Evolutionary conservation across 2,113 vertebrate species (phyloP).

Genomic region (Halichoeres trimaculatus): DNA sequence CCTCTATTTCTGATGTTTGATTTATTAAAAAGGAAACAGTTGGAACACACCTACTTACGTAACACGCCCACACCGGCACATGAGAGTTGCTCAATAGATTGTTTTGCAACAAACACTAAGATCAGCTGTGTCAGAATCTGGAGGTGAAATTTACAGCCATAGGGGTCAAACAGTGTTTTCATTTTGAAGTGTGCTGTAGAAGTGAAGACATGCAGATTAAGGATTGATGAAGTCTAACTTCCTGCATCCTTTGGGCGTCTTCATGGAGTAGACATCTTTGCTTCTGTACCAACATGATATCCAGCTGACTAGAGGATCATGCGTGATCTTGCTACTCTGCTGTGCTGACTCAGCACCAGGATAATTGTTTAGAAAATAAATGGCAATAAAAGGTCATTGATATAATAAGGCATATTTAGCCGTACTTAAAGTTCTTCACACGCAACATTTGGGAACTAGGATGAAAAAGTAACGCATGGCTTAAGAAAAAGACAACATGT

Average conservation of each 20-base stretch:
- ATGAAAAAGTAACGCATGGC: no score
- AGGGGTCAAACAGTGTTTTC: no score
- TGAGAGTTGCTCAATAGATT: conserved; percentile 45
- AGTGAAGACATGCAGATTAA: neutral
- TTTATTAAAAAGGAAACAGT: neutral
- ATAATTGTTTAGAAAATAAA: neutral
- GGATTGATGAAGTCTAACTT: no score
- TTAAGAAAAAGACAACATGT: no score
- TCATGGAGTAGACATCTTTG: neutral
- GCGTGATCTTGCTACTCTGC: neutral
- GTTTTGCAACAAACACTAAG: conserved; percentile 23
- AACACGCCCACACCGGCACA: conserved; percentile 17
- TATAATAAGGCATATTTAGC: no score
- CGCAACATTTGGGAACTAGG: no score
- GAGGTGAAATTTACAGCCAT: neutral
- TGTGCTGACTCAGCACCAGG: neutral
- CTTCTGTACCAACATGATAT: neutral
- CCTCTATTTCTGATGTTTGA: neutral
- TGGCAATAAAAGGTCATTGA: no score
- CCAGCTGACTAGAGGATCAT: neutral
- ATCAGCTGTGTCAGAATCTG: neutral
- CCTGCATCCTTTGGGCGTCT: no score
- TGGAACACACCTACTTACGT: neutral
- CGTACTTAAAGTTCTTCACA: no score
- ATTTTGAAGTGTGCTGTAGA: neutral